Conservation (phyloP, 1,140 invertebrate genomes). For the Drosophila parabipectinata region DNA sequence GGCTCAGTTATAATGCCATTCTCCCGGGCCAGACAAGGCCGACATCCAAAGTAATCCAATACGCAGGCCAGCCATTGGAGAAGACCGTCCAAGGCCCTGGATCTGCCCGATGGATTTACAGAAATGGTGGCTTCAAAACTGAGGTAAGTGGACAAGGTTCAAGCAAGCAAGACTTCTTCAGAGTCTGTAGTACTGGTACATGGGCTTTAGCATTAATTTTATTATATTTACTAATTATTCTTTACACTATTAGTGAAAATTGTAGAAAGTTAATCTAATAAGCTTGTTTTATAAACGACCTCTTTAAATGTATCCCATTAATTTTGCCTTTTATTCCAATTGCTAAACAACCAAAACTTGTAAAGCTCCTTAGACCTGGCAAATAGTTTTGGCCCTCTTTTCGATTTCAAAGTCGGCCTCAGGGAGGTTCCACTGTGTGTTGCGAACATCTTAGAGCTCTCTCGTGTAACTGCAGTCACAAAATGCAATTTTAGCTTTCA, state of each 20-base stretch:
- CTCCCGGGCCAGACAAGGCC: constrained; percentile 31
- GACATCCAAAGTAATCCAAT: constrained; percentile 54
- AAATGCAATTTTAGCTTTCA: constrained; percentile 81
- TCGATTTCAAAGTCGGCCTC: constrained; percentile 8
- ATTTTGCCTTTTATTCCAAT: neutral
- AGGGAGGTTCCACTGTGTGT: constrained; percentile 29
- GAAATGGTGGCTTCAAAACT: constrained; percentile 14
- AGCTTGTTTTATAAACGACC: neutral
- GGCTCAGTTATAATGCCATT: constrained; percentile 68
- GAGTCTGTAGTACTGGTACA: too few species aligned
- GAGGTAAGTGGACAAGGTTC: neutral
- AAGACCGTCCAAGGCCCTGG: constrained; percentile 18
- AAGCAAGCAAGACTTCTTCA: neutral
- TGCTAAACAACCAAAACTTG: neutral
- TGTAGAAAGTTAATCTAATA: neutral
- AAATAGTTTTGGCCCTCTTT: constrained; percentile 3
- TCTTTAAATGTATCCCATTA: neutral
- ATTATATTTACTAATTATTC: too few species aligned
- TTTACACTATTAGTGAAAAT: too few species aligned
- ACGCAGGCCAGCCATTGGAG: constrained; percentile 39
- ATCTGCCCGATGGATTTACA: constrained; percentile 19
- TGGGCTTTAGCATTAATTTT: too few species aligned
- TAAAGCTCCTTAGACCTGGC: neutral
- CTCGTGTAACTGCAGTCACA: constrained; percentile 62
- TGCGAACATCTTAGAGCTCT: constrained; percentile 23